phyloP scores from a whole-genome alignment of 2,888 invertebrate genomes.

The Dione vanillae region DNA sequence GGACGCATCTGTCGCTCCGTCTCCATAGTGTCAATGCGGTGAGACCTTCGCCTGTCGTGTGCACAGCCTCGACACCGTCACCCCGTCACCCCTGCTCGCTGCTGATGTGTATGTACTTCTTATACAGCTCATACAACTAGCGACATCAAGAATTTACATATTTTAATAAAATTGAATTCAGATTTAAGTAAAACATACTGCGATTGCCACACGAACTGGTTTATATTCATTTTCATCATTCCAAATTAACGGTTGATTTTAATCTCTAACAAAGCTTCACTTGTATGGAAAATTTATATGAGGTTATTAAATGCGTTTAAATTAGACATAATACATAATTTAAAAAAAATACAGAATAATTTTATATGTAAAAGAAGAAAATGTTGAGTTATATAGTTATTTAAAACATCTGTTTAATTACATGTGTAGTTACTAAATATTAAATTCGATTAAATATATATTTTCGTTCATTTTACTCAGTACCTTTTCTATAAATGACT shows the following conservation, averaged over 20 bases:
- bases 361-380: not conserved
- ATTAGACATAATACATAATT: no score
- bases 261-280: constrained; percentile 1
- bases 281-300: not conserved
- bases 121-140: not conserved
- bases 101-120: not conserved
- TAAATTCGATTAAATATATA: no score
- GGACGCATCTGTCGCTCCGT: not conserved
- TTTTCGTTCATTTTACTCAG: no score
- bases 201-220: not conserved
- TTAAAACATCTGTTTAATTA: no score
- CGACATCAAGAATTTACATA: not conserved
- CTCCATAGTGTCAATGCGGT: not conserved
- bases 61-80: constrained; percentile 30
- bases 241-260: not conserved
- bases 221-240: constrained; percentile 11
- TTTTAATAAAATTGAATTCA: not conserved
- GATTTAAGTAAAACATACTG: not conserved
- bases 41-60: constrained; percentile 23
- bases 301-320: not conserved
- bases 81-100: constrained; percentile 15
- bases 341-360: not conserved
- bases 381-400: no score
- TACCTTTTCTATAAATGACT: no score
- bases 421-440: no score